These are phyloP conservation scores for Leucania comma DNA, from an alignment of 2,888 invertebrate species.

Conservation along the genomic window DNA sequence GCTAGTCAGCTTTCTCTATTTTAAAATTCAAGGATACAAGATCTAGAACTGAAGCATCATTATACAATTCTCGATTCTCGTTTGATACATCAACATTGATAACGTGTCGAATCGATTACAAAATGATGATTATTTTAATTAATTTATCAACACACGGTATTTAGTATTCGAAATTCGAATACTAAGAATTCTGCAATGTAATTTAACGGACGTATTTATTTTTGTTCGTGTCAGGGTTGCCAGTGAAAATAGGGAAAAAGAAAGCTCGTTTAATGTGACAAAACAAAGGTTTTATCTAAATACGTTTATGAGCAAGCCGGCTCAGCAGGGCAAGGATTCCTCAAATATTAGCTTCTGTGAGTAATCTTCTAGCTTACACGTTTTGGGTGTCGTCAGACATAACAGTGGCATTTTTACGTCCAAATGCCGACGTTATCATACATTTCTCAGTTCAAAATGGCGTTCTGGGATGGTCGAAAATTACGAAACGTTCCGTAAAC, in stretches of 20 bases:
- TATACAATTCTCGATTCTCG: slow-evolving; percentile 38
- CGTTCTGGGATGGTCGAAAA: slow-evolving; percentile 42
- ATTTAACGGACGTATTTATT: slow-evolving; percentile 6
- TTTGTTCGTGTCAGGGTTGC: slow-evolving; percentile 8
- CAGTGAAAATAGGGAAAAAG: slow-evolving; percentile 23
- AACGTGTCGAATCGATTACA: slow-evolving; percentile 53
- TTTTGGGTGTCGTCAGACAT: slow-evolving; percentile 64
- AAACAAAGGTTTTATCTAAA: slow-evolving; percentile 65
- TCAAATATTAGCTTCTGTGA: slow-evolving; percentile 86
- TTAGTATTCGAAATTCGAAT: slow-evolving; percentile 41
- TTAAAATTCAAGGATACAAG: slow-evolving; percentile 63
- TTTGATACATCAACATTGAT: slow-evolving; percentile 49
- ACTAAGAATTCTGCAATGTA: slow-evolving; percentile 12
- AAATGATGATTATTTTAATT: slow-evolving; percentile 54
- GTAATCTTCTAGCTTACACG: slow-evolving; percentile 70
- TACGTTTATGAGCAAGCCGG: slow-evolving; percentile 63
- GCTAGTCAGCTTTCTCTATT: slow-evolving; percentile 59
- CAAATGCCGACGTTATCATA: slow-evolving; percentile 67
- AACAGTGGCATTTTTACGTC: slow-evolving; percentile 69
- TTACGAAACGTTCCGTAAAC: slow-evolving; percentile 60
- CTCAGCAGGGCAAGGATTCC: slow-evolving; percentile 73
- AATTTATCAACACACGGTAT: slow-evolving; percentile 45
- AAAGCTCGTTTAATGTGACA: slow-evolving; percentile 53
- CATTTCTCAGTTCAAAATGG: slow-evolving; percentile 48
- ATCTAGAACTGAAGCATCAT: slow-evolving; percentile 47